phyloP scores from a whole-genome alignment of 2,113 vertebrate species.

The Caretta caretta region DNA sequence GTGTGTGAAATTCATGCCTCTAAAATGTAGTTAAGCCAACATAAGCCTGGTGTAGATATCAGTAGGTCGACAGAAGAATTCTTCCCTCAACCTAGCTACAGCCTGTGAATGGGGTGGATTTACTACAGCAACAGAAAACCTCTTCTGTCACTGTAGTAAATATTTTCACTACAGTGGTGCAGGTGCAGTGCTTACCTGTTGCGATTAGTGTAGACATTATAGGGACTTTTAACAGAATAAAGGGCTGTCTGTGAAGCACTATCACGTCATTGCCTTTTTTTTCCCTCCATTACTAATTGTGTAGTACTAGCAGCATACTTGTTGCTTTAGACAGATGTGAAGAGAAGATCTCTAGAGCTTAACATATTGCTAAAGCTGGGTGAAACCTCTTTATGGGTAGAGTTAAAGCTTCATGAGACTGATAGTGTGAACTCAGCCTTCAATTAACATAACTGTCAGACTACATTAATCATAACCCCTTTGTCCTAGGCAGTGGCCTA shows the following conservation, averaged over 20 bases:
- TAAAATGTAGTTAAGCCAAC: neutral
- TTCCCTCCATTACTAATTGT: neutral
- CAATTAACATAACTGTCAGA: neutral
- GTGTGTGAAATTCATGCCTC: neutral
- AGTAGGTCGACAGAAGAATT: neutral
- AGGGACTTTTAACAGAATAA: neutral
- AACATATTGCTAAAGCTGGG: neutral
- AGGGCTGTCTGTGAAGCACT: no score
- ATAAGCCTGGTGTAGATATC: neutral
- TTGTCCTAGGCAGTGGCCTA: no score
- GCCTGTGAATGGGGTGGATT: neutral
- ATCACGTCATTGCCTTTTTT: neutral
- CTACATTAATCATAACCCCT: neutral
- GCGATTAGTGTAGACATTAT: neutral
- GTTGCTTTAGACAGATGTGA: neutral
- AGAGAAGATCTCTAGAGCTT: neutral
- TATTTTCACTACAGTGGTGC: neutral
- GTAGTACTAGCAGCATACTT: no score
- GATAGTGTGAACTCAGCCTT: neutral
- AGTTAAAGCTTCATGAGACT: neutral
- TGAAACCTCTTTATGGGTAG: neutral
- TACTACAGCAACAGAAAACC: neutral
- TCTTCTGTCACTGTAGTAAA: neutral
- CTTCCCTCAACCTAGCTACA: neutral
- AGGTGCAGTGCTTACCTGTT: neutral